Conservation (phyloP, 2,888 invertebrate genomes). For the Cremastinae sp. region DNA sequence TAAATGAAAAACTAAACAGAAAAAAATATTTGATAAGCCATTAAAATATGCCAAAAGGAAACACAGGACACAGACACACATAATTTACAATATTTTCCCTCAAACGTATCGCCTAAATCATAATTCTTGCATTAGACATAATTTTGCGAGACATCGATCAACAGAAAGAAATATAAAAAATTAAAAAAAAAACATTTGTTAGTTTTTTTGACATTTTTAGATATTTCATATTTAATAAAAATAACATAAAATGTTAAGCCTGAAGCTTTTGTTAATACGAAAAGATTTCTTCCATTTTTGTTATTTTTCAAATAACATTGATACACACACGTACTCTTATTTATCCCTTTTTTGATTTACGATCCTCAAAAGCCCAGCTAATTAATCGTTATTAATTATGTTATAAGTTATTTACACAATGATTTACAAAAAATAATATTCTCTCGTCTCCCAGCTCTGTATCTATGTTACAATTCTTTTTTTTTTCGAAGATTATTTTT, state of each 20-base stretch:
- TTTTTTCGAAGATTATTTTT: slow-evolving; percentile 13
- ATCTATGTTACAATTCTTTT: neutral
- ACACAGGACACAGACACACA: slow-evolving; percentile 62
- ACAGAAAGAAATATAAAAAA: slow-evolving; percentile 31
- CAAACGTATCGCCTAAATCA: slow-evolving; percentile 25
- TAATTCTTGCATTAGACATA: slow-evolving; percentile 77
- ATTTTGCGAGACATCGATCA: slow-evolving; percentile 70
- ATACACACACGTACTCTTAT: slow-evolving; percentile 57
- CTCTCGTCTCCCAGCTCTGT: neutral
- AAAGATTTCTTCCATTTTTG: slow-evolving; percentile 24
- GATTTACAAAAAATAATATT: slow-evolving; percentile 60
- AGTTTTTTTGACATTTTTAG: too few species aligned
- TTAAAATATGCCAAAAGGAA: slow-evolving; percentile 28
- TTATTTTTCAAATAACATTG: slow-evolving; percentile 50
- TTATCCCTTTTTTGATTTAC: slow-evolving; percentile 23
- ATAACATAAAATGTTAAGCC: neutral
- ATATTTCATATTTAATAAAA: slow-evolving; percentile 25
- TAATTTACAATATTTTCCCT: slow-evolving; percentile 55
- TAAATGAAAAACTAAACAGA: slow-evolving; percentile 6
- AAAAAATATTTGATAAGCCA: neutral
- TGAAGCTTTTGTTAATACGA: neutral
- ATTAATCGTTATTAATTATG: slow-evolving; percentile 12
- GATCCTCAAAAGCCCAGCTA: slow-evolving; percentile 2
- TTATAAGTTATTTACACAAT: slow-evolving; percentile 51
- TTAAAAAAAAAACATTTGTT: neutral